Conservation (phyloP, 1,140 invertebrate species). For the Drosophila rhopaloa region DNA sequence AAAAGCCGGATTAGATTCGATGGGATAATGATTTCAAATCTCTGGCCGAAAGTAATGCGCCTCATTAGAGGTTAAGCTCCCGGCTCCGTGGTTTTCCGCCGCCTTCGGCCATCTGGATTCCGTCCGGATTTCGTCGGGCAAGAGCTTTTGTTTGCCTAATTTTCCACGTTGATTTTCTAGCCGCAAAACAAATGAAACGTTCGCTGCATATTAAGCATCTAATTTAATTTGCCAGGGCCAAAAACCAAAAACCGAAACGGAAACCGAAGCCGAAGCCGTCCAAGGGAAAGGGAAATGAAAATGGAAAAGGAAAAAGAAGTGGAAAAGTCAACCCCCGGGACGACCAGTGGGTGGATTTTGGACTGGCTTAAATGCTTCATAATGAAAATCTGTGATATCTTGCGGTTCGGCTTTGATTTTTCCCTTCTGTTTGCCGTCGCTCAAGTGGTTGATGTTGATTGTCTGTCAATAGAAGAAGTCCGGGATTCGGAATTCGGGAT, state of each 20-base stretch:
- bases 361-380: slow-evolving; percentile 74
- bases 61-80: slow-evolving; percentile 77
- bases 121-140: background rate
- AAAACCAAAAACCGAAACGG: slow-evolving; percentile 13
- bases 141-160: slow-evolving; percentile 73
- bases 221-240: slow-evolving; percentile 72
- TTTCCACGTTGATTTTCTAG: slow-evolving; percentile 83
- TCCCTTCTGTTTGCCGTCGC: slow-evolving; percentile 27
- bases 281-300: background rate
- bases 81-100: slow-evolving; percentile 12
- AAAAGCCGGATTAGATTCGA: slow-evolving; percentile 65
- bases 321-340: slow-evolving; percentile 36
- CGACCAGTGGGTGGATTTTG: slow-evolving; percentile 7
- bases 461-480: slow-evolving; percentile 74
- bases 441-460: slow-evolving; percentile 78
- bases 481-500: background rate
- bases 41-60: slow-evolving; percentile 74
- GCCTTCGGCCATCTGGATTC: slow-evolving; percentile 25
- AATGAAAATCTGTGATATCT: slow-evolving; percentile 82
- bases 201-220: slow-evolving; percentile 81
- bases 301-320: slow-evolving; percentile 14
- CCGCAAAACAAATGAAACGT: slow-evolving; percentile 82
- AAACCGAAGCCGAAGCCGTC: slow-evolving; percentile 3
- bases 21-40: slow-evolving; percentile 82
- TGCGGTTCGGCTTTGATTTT: slow-evolving; percentile 72